Evolutionary conservation across 2,797 vertebrate genomes (phyloP), one percentile per base, ranked within the genome.

Genomic region (Galaxias olidus): DNA sequence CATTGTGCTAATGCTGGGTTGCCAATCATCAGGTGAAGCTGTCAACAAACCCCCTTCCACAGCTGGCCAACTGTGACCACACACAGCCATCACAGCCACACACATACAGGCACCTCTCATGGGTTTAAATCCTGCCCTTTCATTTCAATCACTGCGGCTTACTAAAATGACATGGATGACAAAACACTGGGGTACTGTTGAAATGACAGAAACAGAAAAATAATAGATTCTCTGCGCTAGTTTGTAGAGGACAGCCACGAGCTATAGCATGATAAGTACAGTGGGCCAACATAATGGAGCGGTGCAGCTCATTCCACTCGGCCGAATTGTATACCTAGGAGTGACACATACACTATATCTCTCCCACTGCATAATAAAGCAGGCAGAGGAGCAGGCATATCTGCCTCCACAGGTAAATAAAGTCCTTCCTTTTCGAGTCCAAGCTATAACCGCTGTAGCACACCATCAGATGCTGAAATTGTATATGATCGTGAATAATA

Each of bases 1-100:
- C 30, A 5, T 47, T 48, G 15, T 20, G 10, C 20, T 17, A 13
- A 62, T 53, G 50, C 61, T 49, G 59, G 17, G 66, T 69, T 77
- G 77, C 81, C 75, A 69, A 74, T 82, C 78, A 80, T 17, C 20
- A 12, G 47, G 20, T n/a, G 47, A 72, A 48, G 61, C 48, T 61
- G 58, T 75, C 49, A 66, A 53, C 75, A 67, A 56, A 66, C 20
- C 42, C 17, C 47, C 13, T 11, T 20, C 0, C 19, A 51, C 15
- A 44, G 40, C 64, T 8, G 11, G 49, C 65, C 50, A 10, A 14
- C 66, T 64, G 72, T 63, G 68, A 77, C 63, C 51, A 56, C 58
- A 64, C 63, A 66, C 71, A 52, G n/a, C 43, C 12, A 1, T 41
- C 17, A 8, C 11, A 11, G 7, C 8, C 40, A 41, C 41, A 6